Base-by-base conservation (phyloP, 2,888 invertebrate genomes). In the Ormyrus nitidulus region DNA sequence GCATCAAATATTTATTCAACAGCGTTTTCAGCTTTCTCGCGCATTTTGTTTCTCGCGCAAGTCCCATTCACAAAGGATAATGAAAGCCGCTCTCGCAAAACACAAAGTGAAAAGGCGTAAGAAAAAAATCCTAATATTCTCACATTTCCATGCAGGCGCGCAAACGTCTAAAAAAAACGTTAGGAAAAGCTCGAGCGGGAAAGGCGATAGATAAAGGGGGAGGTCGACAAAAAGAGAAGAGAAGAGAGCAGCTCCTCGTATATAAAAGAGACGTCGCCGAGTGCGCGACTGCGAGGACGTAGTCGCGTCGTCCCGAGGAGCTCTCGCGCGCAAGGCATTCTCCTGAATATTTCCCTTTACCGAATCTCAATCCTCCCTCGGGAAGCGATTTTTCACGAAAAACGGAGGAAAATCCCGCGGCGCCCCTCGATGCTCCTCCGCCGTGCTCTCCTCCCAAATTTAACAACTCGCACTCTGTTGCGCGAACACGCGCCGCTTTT, bases 321-420 rank as follows among this genome's bases (percentile, higher is more conserved):
- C 34, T 34, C 34, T 34, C 34, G 34, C 34, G 34, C 11, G 13
- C 46, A 13, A 34, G 44, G 56, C 56, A 61, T 61, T 58, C 80
- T 72, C 58, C 19, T 73, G 77, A 77, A 77, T 77, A 80, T 80
- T 77, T 80, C 77, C 64, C 80, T 80, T 69, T 73, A 54, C 62
- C 76, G 56, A 76, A 73, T 73, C 48, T 61, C 68, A 48, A 73
- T 77, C 61, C 34, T 73, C 70, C 68, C 71, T 19, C 2, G 77
- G 77, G 62, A 77, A 19, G 51, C 62, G 73, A 77, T 80, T 80
- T 77, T 77, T 73, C 69, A 54, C 51, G 53, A 69, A 72, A 34
- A 73, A 53, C 13, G 54, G 56, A 51, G n/a, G 66, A 13, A 75
- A 70, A 75, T 69, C 66, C 75, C 71, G 54, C 61, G 65, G 56